phyloP scores from a whole-genome alignment of 2,113 vertebrate genomes.

The Amblyopsis rosae region DNA sequence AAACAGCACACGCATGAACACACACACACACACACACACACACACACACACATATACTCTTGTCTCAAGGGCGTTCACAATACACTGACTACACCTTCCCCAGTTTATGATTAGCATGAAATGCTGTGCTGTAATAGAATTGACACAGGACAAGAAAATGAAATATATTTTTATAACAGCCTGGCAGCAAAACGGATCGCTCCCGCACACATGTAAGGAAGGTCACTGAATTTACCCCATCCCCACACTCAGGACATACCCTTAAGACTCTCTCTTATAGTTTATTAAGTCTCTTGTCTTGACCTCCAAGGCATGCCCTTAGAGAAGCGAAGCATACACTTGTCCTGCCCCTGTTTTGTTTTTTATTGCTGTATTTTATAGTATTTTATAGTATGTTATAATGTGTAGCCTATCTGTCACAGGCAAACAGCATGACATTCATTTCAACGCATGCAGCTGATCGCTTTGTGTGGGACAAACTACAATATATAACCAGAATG shows the following conservation, averaged over 20 bases:
- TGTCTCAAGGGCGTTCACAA: background rate
- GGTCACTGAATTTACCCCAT: conserved; percentile 7
- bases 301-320: conserved; percentile 6
- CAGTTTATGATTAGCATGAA: conserved; percentile 27
- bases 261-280: conserved; percentile 36
- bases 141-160: conserved; percentile 10
- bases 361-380: background rate
- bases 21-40: background rate
- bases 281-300: conserved; percentile 36
- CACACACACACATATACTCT: background rate
- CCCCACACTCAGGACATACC: conserved; percentile 20
- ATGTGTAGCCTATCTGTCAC: background rate
- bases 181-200: conserved; percentile 21
- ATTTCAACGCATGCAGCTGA: too few species aligned
- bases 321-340: conserved; percentile 6
- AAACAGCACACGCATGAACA: too few species aligned
- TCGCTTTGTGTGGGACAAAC: too few species aligned
- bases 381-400: background rate
- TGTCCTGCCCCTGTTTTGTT: background rate
- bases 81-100: background rate
- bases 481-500: too few species aligned
- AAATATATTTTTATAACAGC: conserved; percentile 27
- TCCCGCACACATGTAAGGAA: conserved; percentile 14
- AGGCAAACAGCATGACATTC: too few species aligned
- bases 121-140: background rate